Percentiles rank a stretch among this genome's conserved stretches.
Evolutionary conservation across 2,113 vertebrate species (phyloP).

Genomic region (Oreochromis tanganicae): DNA sequence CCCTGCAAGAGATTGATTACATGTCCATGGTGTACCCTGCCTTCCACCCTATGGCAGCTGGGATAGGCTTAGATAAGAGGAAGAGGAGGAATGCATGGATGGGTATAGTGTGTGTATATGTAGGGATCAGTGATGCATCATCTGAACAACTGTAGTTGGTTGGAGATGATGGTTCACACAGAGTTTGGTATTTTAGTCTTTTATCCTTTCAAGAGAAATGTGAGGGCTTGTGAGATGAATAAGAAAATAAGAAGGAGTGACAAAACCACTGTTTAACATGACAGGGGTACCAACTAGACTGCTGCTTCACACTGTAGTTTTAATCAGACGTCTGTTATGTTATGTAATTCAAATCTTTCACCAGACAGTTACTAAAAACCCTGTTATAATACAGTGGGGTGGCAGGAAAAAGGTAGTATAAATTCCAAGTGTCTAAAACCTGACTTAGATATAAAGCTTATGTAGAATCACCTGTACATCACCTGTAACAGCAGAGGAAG

Average conservation of each 20-base stretch:
- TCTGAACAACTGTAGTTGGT: neutral
- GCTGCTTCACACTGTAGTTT: neutral
- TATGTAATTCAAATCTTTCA: neutral
- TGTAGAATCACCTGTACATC: too few relatives aligned
- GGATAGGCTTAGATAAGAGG: neutral
- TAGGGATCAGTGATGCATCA: neutral
- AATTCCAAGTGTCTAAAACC: neutral
- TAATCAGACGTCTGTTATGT: neutral
- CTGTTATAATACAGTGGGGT: neutral
- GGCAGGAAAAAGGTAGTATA: neutral
- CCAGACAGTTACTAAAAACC: neutral
- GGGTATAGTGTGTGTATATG: neutral
- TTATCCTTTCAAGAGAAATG: neutral
- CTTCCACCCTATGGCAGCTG: neutral
- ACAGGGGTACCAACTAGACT: neutral
- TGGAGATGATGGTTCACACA: neutral
- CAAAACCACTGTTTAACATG: neutral
- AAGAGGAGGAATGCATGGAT: neutral
- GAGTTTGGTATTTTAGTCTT: neutral
- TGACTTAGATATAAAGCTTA: neutral
- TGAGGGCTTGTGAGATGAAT: neutral
- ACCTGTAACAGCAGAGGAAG: neutral
- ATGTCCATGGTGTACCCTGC: neutral
- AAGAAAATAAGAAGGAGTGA: neutral
- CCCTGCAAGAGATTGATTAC: neutral